Conservation (phyloP, 2,888 invertebrate genomes). For the Melanostoma scalare region DNA sequence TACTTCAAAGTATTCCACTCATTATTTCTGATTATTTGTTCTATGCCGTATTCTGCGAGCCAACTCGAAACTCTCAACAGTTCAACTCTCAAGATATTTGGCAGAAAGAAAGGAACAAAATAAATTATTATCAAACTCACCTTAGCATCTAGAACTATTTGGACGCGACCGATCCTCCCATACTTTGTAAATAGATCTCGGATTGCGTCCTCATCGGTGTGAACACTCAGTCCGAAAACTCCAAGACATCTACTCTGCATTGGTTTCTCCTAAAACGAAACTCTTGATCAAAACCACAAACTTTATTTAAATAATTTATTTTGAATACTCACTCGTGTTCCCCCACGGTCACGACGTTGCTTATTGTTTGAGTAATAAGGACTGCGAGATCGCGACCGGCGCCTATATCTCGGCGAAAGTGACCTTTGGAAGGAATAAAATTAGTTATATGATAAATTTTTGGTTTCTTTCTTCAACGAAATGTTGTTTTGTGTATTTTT, state of each 20-base stretch:
- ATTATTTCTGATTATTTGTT: conserved; percentile 57
- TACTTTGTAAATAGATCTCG: conserved; percentile 96
- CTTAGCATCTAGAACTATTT: conserved; percentile 97
- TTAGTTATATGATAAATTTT: conserved; percentile 67
- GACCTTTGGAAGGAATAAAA: conserved; percentile 79
- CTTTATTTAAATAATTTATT: background rate
- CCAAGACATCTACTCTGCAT: conserved; percentile 95
- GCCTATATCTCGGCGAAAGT: conserved; percentile 85
- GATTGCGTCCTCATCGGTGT: conserved; percentile 95
- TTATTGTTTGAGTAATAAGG: conserved; percentile 87
- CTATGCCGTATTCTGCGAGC: conserved; percentile 35
- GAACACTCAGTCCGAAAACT: conserved; percentile 96
- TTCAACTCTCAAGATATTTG: background rate
- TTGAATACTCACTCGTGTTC: conserved; percentile 85
- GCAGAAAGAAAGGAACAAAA: background rate
- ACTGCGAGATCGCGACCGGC: conserved; percentile 88
- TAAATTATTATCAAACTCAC: conserved; percentile 74
- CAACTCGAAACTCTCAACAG: background rate
- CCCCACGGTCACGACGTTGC: conserved; percentile 88
- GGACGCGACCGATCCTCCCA: conserved; percentile 95
- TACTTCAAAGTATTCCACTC: conserved; percentile 69
- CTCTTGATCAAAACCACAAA: background rate
- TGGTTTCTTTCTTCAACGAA: conserved; percentile 46
- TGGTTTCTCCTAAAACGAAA: conserved; percentile 83
- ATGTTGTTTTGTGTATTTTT: conserved; percentile 35